A percentile compares a stretch with the other conserved stretches of the same genome.
Conservation (phyloP, 2,797 vertebrate species). For the Acipenser transmontanus region DNA sequence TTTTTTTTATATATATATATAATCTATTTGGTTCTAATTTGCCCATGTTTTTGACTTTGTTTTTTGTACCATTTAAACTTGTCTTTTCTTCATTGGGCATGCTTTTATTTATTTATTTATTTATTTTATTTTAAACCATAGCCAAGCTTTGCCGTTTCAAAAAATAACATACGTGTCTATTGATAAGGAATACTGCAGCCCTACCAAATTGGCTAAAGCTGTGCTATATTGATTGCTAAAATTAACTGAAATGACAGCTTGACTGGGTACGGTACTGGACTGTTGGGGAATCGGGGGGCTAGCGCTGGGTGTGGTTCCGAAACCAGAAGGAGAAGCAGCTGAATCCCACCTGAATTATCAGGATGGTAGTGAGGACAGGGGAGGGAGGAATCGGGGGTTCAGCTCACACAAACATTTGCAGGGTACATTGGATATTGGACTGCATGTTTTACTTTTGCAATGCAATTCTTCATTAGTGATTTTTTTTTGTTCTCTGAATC, state of each 20-base stretch:
- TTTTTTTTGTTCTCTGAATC: no score
- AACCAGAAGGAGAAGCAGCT: conserved; percentile 9
- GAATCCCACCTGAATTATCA: neutral
- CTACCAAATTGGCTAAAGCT: conserved; percentile 41
- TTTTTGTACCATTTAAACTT: no score
- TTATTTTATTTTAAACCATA: no score
- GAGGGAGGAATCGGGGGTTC: no score
- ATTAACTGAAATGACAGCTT: conserved; percentile 30
- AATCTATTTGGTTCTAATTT: no score
- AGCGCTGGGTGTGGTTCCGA: neutral
- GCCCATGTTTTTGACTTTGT: no score
- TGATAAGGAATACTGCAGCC: conserved; percentile 57
- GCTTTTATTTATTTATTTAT: neutral
- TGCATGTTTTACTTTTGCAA: no score
- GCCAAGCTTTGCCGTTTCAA: no score
- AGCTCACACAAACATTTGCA: no score
- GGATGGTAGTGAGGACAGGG: neutral
- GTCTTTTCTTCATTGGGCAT: no score
- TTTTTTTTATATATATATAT: neutral
- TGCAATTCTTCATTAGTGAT: no score
- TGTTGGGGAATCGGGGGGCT: conserved; percentile 16
- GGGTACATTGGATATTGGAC: no score
- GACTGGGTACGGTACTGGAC: conserved; percentile 32
- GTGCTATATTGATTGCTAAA: conserved; percentile 31
- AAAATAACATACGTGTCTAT: neutral